Evolutionary conservation across 2,113 vertebrate genomes (phyloP), one percentile per base, ranked within the genome.

Genomic region (Paraplagusia blochii): DNA sequence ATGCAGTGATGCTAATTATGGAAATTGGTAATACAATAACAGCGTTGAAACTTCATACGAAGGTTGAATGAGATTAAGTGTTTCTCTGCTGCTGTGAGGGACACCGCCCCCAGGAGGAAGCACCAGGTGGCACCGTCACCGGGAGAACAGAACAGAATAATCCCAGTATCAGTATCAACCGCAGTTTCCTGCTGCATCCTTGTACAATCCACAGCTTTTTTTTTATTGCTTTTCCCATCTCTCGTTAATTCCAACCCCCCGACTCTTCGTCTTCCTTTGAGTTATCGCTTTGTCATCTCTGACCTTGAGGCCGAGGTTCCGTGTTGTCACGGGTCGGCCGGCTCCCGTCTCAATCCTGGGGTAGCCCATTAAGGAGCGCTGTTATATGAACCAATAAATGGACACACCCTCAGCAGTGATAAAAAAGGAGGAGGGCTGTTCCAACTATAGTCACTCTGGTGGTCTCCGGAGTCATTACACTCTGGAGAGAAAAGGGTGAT

Each of bases 361-460:
- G 65, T 66, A 67, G 63, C 16, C 54, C 66, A 83, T 85, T 86
- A 87, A 77, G 81, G 49, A 72, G 36, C 58, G 73, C 65, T 38
- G 63, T 79, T 81, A 81, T 72, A 65, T 60, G 64, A 76, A 63
- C 72, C 63, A 72, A 82, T 81, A 80, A 71, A 84, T 50, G 58
- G 69, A 14, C 55, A 79, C 53, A 58, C 36, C 36, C 35, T 34
- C 47, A n/a, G 55, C 15, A 38, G 74, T 51, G 57, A 67, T 77
- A 67, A 68, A 64, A 54, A 50, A 63, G 35, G 54, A 64, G 45
- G 55, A 64, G 66, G 66, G 56, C 62, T 47, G 67, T 74, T 69
- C 58, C 69, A 50, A 54, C 53, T 72, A 63, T 61, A 67, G 46
- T 50, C 49, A 47, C 45, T 72, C 48, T 62, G 33, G 54, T 54